Conservation (phyloP, 2,797 vertebrate genomes). For the Poeciliopsis presidionis region DNA sequence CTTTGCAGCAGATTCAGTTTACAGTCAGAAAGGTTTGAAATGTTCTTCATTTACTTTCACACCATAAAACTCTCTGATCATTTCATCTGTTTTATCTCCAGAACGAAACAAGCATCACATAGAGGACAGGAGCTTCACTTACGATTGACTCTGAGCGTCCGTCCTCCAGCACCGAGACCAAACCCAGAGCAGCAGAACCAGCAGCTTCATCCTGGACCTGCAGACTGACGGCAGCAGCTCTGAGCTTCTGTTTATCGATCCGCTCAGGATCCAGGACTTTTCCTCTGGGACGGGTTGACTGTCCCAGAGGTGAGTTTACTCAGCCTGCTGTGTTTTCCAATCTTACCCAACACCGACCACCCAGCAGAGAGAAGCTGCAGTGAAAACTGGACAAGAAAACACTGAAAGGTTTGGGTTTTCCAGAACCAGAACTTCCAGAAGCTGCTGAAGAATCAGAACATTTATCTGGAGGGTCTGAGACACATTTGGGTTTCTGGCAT, state of each 20-base stretch:
- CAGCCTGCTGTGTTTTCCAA: constrained; percentile 43
- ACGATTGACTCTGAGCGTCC: constrained; percentile 47
- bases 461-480: not conserved
- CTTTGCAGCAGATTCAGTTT: not conserved
- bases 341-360: constrained; percentile 49
- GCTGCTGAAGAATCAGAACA: not conserved
- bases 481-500: too few species aligned
- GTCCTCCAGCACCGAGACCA: constrained; percentile 37
- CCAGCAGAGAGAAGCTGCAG: not conserved
- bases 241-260: constrained; percentile 17
- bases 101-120: not conserved
- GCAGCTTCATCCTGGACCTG: constrained; percentile 55
- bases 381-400: not conserved
- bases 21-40: not conserved
- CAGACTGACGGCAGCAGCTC: not conserved
- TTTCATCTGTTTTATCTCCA: not conserved
- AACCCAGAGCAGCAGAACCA: constrained; percentile 47
- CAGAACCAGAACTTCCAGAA: not conserved
- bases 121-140: constrained; percentile 20
- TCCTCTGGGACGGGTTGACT: not conserved
- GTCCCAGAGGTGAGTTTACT: constrained; percentile 57
- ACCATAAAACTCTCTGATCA: not conserved
- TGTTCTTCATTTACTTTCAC: not conserved
- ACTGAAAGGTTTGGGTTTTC: not conserved
- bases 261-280: not conserved